Conservation (phyloP, 2,888 invertebrate genomes). For the Rhagonycha fulva region DNA sequence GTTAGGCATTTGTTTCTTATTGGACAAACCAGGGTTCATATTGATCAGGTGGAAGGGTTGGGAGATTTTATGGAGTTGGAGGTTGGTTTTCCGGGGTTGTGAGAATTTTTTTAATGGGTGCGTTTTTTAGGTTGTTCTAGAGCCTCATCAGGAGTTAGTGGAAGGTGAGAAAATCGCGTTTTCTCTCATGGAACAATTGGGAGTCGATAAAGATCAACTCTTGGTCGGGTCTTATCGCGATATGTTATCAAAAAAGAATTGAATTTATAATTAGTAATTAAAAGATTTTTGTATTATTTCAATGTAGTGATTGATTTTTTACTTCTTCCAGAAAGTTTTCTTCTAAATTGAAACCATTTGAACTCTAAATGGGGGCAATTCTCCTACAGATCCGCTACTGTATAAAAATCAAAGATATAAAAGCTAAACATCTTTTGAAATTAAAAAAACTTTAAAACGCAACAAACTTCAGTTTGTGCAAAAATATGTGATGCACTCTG, state of each 20-base stretch:
- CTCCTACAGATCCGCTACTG: no score
- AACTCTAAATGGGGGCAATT: no score
- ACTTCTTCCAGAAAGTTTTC: no score
- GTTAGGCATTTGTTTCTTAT: conserved; percentile 75
- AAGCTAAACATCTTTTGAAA: no score
- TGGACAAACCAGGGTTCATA: conserved; percentile 84
- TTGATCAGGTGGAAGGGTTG: conserved; percentile 80
- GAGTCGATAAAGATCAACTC: conserved; percentile 65
- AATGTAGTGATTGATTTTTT: no score
- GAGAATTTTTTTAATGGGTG: not conserved
- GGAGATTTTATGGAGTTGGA: conserved; percentile 87
- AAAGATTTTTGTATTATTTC: not conserved
- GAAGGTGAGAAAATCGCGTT: conserved; percentile 74
- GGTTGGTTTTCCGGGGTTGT: conserved; percentile 54
- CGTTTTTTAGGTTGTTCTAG: conserved; percentile 64
- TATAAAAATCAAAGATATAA: no score
- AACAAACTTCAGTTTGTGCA: no score
- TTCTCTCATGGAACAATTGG: conserved; percentile 69
- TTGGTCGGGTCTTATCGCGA: conserved; percentile 80
- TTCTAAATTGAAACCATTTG: no score
- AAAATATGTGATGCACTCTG: not conserved
- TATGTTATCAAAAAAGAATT: conserved; percentile 54
- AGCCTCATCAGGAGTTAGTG: conserved; percentile 66
- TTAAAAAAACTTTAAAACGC: no score
- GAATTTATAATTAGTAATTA: not conserved